Conservation (phyloP, 2,797 vertebrate genomes). For the Chrysolophus pictus region DNA sequence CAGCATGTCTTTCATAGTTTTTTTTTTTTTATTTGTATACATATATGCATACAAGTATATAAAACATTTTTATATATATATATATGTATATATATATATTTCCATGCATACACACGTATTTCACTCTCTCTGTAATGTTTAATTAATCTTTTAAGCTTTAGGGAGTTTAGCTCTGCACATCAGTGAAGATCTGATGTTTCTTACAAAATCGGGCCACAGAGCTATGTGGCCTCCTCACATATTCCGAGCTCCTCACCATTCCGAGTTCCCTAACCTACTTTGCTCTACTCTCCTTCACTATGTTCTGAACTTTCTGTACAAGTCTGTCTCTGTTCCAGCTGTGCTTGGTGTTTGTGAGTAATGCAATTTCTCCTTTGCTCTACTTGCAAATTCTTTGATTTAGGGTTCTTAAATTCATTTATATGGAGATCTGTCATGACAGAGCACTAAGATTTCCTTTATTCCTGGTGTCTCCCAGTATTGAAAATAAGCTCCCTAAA, state of each 20-base stretch:
- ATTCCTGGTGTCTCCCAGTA: background rate
- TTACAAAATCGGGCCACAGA: background rate
- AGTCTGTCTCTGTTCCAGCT: background rate
- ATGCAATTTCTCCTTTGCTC: background rate
- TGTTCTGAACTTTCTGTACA: background rate
- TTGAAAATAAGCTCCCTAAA: background rate
- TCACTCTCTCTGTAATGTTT: background rate
- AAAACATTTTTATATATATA: background rate
- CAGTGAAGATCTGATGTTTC: background rate
- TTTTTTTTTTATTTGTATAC: background rate
- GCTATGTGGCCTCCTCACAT: background rate
- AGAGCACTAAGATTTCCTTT: background rate
- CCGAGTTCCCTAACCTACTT: background rate
- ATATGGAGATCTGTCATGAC: background rate
- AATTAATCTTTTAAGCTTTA: background rate
- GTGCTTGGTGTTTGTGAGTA: background rate
- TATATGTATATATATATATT: background rate
- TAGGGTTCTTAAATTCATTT: background rate
- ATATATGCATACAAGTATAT: background rate
- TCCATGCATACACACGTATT: background rate
- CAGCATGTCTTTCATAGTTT: background rate
- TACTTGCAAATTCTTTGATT: background rate
- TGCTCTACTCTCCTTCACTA: background rate
- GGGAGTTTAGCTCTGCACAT: background rate
- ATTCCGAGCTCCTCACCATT: background rate